Percentiles rank a stretch among this genome's conserved stretches.
Conservation (phyloP, 2,888 invertebrate species). For the Drosophila paracracens region DNA sequence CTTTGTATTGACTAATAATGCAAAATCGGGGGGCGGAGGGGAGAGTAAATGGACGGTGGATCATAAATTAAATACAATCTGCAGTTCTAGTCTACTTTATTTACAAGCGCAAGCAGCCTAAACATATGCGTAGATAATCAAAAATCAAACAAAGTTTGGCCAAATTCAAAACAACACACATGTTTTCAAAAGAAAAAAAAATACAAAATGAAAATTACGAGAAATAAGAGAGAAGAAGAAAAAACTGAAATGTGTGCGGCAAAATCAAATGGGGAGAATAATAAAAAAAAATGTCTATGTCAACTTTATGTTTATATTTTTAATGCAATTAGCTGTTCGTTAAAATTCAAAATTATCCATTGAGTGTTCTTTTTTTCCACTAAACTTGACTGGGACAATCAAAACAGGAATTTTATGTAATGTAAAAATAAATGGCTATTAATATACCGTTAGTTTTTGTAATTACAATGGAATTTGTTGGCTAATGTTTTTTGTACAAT, state of each 20-base stretch:
- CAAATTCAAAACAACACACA: constrained; percentile 48
- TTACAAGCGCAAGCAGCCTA: constrained; percentile 53
- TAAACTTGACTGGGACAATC: not conserved
- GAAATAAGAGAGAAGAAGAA: constrained; percentile 22
- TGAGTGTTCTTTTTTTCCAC: not conserved
- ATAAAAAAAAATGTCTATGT: constrained; percentile 14
- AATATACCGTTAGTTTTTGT: not conserved
- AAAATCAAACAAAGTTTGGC: constrained; percentile 62
- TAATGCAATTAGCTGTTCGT: constrained; percentile 41
- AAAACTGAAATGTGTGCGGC: constrained; percentile 27
- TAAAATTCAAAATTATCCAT: constrained; percentile 5
- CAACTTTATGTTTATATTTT: constrained; percentile 40
- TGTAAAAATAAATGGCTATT: constrained; percentile 3
- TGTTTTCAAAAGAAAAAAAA: constrained; percentile 23
- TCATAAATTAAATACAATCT: constrained; percentile 65
- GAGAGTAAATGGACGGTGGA: not conserved
- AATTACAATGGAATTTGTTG: not conserved
- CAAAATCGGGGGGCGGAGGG: not conserved
- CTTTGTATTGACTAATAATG: constrained; percentile 19
- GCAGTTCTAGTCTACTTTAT: constrained; percentile 66
- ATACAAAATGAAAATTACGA: constrained; percentile 12
- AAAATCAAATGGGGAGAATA: constrained; percentile 15
- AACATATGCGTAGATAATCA: constrained; percentile 44
- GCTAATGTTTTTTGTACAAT: constrained; percentile 3
- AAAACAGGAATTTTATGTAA: not conserved